A percentile compares a stretch with the other conserved stretches of the same genome.
Evolutionary conservation across 2,113 vertebrate species (phyloP).

Genomic region (Muntiacus muntjak): DNA sequence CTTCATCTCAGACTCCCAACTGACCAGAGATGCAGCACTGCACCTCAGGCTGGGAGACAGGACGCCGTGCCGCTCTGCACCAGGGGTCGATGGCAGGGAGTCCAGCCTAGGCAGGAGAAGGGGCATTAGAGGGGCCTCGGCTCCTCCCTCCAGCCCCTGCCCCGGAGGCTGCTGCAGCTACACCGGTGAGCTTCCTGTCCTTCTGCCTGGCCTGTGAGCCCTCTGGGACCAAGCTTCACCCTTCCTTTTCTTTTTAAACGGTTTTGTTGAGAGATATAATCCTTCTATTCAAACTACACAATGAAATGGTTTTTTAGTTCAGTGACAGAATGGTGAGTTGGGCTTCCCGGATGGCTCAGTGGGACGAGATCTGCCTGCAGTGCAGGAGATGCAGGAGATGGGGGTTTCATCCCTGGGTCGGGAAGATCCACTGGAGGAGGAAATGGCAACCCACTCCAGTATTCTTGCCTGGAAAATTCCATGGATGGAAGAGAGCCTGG

Average conservation of each 20-base stretch:
- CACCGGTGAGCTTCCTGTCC: rapidly evolving
- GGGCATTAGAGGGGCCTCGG: rapidly evolving
- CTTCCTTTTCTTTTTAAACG: background rate
- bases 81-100: rapidly evolving
- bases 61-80: background rate
- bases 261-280: background rate
- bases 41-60: constrained; percentile 94
- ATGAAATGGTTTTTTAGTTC: background rate
- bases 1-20: constrained; percentile 99
- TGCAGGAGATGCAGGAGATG: background rate
- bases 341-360: background rate
- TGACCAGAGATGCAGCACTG: constrained; percentile 99
- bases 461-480: background rate
- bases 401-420: background rate
- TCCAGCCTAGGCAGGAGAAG: rapidly evolving
- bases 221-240: background rate
- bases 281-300: background rate
- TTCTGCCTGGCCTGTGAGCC: background rate
- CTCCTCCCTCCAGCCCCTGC: too few relatives aligned
- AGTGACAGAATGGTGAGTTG: background rate
- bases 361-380: background rate
- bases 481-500: background rate
- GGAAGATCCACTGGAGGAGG: background rate
- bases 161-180: rapidly evolving
- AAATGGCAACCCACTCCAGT: background rate